Conservation (phyloP, 1,140 invertebrate genomes). For the Musca vetustissima region DNA sequence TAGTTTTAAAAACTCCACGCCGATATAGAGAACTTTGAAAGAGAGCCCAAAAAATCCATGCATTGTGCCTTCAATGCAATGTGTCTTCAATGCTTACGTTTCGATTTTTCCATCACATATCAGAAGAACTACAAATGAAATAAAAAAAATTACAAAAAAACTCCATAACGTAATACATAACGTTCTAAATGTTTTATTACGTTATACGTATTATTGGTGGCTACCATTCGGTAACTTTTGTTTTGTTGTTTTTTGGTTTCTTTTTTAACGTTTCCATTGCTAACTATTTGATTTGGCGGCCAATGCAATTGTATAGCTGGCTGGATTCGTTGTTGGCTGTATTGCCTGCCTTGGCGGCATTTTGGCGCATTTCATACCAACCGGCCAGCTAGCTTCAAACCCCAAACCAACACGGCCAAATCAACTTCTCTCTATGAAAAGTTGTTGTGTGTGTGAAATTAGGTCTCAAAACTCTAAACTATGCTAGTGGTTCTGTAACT, state of each 20-base stretch:
- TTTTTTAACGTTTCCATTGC: background rate
- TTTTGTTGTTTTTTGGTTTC: background rate
- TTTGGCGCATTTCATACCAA: too few species aligned
- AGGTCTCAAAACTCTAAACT: slow-evolving; percentile 19
- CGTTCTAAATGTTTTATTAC: slow-evolving; percentile 22
- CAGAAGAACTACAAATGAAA: too few species aligned
- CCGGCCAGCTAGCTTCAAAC: too few species aligned
- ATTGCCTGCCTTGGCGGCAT: too few species aligned
- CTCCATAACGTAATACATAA: slow-evolving; percentile 19
- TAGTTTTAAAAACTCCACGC: too few species aligned
- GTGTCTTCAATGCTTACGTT: too few species aligned
- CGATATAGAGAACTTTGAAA: too few species aligned
- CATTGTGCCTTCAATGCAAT: too few species aligned
- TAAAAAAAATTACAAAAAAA: background rate
- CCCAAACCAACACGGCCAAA: background rate
- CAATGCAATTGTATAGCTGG: too few species aligned
- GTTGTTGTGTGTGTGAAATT: slow-evolving; percentile 21
- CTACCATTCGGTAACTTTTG: slow-evolving; percentile 12
- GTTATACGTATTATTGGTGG: slow-evolving; percentile 13
- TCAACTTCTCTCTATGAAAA: slow-evolving; percentile 7
- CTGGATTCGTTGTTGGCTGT: too few species aligned
- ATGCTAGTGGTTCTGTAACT: slow-evolving; percentile 23
- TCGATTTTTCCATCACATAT: too few species aligned
- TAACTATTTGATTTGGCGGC: background rate
- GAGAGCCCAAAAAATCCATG: too few species aligned